Evolutionary conservation across 2,888 invertebrate species (phyloP).

Genomic region (Andrena marginata): DNA sequence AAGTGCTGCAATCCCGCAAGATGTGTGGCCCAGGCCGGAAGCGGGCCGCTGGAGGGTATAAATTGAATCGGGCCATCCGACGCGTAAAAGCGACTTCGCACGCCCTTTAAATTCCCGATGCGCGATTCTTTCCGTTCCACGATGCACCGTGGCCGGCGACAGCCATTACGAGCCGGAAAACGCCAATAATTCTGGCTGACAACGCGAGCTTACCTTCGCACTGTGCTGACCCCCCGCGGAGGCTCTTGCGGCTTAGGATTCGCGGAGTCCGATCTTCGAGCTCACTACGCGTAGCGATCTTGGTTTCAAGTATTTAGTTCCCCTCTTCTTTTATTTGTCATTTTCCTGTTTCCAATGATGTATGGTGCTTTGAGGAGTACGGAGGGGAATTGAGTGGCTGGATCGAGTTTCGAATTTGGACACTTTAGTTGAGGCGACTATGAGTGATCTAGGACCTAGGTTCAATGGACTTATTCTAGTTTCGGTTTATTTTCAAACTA

Average conservation of each 20-base stretch:
- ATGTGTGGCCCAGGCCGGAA: slow-evolving; percentile 77
- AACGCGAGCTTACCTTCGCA: slow-evolving; percentile 21
- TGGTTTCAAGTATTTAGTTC: background rate
- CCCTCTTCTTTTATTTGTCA: background rate
- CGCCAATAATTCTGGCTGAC: slow-evolving; percentile 77
- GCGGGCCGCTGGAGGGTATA: slow-evolving; percentile 76
- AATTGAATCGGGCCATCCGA: slow-evolving; percentile 82
- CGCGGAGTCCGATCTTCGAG: slow-evolving; percentile 6
- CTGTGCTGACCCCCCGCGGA: background rate
- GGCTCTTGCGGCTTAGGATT: slow-evolving; percentile 7
- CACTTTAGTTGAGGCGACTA: too few relatives aligned
- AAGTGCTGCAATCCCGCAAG: slow-evolving; percentile 79
- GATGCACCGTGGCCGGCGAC: slow-evolving; percentile 68
- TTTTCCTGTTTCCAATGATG: too few relatives aligned
- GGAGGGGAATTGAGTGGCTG: too few relatives aligned
- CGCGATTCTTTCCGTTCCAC: slow-evolving; percentile 55
- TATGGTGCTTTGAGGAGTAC: too few relatives aligned
- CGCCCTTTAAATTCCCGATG: slow-evolving; percentile 82
- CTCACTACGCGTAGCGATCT: background rate
- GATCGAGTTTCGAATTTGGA: too few relatives aligned
- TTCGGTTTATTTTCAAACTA: too few relatives aligned
- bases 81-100: slow-evolving; percentile 80
- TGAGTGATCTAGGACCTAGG: too few relatives aligned
- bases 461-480: too few relatives aligned
- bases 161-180: slow-evolving; percentile 82